Percentiles rank a stretch among this genome's conserved stretches.
These are phyloP conservation scores for Balaenoptera acutorostrata DNA, from an alignment of 2,113 vertebrate species.

Conservation along the genomic window DNA sequence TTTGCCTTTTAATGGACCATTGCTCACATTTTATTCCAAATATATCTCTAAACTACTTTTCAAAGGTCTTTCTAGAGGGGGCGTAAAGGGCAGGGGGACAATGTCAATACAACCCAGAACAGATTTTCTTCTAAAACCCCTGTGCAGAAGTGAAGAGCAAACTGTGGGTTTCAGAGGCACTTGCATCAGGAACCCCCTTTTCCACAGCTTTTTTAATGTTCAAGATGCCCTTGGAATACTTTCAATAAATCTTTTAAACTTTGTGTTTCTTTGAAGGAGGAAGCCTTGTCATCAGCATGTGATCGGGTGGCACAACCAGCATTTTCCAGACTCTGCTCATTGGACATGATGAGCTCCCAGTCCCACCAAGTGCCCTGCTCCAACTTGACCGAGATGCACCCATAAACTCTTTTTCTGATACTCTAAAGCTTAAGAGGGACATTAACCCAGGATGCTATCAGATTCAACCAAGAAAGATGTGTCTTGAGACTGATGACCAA, in stretches of 20 bases:
- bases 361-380: too few species aligned
- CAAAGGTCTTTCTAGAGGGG: not conserved
- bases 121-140: not conserved
- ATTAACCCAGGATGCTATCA: not conserved
- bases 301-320: not conserved
- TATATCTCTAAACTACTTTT: not conserved
- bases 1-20: not conserved
- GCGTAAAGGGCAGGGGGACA: not conserved
- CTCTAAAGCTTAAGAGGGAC: not conserved
- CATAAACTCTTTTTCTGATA: not conserved
- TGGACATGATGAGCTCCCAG: not conserved
- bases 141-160: not conserved
- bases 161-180: rapidly evolving
- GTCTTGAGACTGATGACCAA: not conserved
- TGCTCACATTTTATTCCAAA: not conserved
- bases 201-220: not conserved
- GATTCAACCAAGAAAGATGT: not conserved
- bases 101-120: not conserved
- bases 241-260: not conserved
- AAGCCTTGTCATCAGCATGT: not conserved
- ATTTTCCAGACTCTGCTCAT: not conserved
- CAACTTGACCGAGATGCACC: rapidly evolving
- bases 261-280: not conserved
- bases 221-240: not conserved
- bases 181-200: not conserved